Percentiles rank a stretch among this genome's conserved stretches.
These are phyloP conservation scores for Rhegmatorhina hoffmannsi DNA, from an alignment of 2,113 vertebrate genomes.

Conservation along the genomic window DNA sequence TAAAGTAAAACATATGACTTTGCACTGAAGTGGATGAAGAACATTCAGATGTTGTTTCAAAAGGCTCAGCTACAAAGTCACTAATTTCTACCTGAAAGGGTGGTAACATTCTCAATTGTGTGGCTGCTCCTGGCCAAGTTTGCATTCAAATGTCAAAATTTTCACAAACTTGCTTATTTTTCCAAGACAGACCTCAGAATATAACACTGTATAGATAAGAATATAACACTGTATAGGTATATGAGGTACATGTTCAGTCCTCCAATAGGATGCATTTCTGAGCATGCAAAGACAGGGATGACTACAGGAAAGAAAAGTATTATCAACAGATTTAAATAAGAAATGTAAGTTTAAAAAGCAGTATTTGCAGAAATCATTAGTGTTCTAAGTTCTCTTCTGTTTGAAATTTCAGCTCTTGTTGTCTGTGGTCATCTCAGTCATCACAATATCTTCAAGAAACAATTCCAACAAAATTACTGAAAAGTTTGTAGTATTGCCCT, in stretches of 20 bases:
- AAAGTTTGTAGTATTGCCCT: not conserved
- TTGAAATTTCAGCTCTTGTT: not conserved
- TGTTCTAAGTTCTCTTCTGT: not conserved
- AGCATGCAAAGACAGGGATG: not conserved
- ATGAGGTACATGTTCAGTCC: not conserved
- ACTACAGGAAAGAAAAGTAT: not conserved
- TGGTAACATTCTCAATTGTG: not conserved
- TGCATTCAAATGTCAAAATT: not conserved
- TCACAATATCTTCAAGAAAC: rapidly evolving
- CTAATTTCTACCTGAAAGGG: not conserved
- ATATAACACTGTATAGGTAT: not conserved
- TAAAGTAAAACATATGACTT: not conserved
- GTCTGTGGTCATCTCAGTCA: not conserved
- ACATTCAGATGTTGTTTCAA: not conserved
- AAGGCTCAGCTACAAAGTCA: not conserved
- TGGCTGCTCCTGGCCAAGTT: not conserved
- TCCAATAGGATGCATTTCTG: not conserved
- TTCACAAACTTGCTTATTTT: not conserved
- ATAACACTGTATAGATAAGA: not conserved
- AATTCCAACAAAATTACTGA: not conserved
- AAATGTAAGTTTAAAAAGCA: not conserved
- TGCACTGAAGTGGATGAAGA: not conserved
- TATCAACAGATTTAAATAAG: not conserved
- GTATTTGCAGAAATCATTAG: not conserved
- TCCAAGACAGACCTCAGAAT: not conserved